Conservation (phyloP, 1,140 invertebrate species). For the Mesaphorura yosii region DNA sequence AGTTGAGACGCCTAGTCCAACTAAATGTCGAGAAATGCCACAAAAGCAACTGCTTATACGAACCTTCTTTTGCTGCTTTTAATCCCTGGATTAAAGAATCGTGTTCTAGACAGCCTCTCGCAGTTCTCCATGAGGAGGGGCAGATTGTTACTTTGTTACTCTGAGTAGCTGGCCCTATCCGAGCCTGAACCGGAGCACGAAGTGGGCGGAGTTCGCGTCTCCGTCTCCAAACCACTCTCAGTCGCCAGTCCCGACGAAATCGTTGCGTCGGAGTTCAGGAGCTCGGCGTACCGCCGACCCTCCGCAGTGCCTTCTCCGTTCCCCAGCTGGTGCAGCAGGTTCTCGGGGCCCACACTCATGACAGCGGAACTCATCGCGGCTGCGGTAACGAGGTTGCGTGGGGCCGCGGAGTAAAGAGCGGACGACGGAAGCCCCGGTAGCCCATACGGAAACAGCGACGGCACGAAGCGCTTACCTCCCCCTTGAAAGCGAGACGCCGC, state of each 20-base stretch:
- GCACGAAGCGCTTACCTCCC: slow-evolving; percentile 22
- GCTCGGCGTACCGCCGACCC: not conserved
- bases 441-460: slow-evolving; percentile 27
- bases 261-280: slow-evolving; percentile 8
- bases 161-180: slow-evolving; percentile 31
- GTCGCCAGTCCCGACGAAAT: slow-evolving; percentile 3
- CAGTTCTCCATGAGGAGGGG: too few species aligned
- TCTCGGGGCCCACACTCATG: not conserved
- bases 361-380: slow-evolving; percentile 20
- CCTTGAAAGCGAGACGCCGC: slow-evolving; percentile 14
- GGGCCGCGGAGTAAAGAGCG: slow-evolving; percentile 14
- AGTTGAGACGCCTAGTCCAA: too few species aligned
- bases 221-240: slow-evolving; percentile 15
- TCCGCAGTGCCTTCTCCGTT: not conserved
- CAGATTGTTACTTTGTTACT: too few species aligned
- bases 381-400: slow-evolving; percentile 19
- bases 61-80: too few species aligned
- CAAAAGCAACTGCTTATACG: too few species aligned
- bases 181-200: slow-evolving; percentile 32
- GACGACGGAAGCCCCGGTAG: slow-evolving; percentile 22
- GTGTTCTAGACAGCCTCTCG: not conserved
- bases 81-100: too few species aligned
- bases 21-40: too few species aligned
- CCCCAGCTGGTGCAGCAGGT: slow-evolving; percentile 3
- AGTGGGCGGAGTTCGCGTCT: slow-evolving; percentile 29